Evolutionary conservation across 2,113 vertebrate species (phyloP), one percentile per base, ranked within the genome.

Genomic region (Aphelocoma coerulescens): DNA sequence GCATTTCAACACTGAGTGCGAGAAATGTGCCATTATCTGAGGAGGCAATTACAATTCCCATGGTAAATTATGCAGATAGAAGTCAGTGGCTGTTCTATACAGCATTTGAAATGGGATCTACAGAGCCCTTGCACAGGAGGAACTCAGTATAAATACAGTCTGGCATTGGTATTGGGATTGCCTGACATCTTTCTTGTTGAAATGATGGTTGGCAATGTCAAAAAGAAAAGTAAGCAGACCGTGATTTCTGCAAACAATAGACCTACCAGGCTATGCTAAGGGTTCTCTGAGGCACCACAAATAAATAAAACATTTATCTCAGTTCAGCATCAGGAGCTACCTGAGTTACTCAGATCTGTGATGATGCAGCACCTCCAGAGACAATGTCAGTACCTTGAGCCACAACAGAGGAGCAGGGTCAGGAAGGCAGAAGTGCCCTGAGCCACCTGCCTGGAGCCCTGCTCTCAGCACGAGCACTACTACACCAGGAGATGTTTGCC

Each of bases 291-390:
- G 75, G 39, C 41, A 61, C 12, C 24, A 16, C 19, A 59, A 61
- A 55, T 28, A 48, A 57, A 71, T 26, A 16, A n/a, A 77, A 74
- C 7, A 46, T 48, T 78, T 61, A 16, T 39, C 63, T 86, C 27
- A 52, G 11, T 33, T 49, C 43, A 67, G 66, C n/a, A 72, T 19
- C n/a, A 67, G 28, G 37, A 85, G 19, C 39, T 52, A 58, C 24
- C 17, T 0, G 2, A 61, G 44, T 30, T n/a, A 22, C 28, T 14
- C 5, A 3, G 20, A 7, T 11, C 16, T 17, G 22, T 46, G 58
- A 59, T 26, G 39, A 35, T 7, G 26, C 39, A 89, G 72, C 26
- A 68, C 11, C 23, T 55, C 54, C 44, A 51, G 26, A 68, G 24
- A 52, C 49, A 75, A 7, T 0, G 17, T 33, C 62, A 41, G 52